Percentiles rank a stretch among this genome's conserved stretches.
phyloP scores from a whole-genome alignment of 1,140 invertebrate genomes.

The Aporrectodea caliginosa region DNA sequence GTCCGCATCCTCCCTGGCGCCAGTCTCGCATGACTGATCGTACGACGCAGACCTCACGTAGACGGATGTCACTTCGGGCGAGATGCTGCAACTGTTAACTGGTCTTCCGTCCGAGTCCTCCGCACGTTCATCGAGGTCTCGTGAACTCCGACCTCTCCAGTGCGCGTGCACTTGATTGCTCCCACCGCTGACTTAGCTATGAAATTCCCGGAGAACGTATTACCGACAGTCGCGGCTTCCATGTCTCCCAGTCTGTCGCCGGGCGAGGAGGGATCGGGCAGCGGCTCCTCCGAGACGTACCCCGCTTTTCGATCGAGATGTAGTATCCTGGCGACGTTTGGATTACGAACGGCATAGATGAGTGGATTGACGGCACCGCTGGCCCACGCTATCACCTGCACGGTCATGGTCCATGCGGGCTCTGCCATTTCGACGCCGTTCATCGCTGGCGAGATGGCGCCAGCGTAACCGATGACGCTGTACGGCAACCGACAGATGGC shows the following conservation, averaged over 20 bases:
- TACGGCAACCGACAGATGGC: neutral
- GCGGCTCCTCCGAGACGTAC: neutral
- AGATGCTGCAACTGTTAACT: too few relatives aligned
- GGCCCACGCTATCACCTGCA: neutral
- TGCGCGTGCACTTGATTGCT: too few relatives aligned
- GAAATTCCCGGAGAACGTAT: too few relatives aligned
- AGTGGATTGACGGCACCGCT: neutral
- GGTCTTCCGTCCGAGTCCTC: too few relatives aligned
- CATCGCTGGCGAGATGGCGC: neutral
- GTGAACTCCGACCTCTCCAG: too few relatives aligned
- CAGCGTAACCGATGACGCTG: neutral
- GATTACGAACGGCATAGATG: neutral
- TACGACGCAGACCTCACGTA: too few relatives aligned
- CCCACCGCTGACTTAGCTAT: too few relatives aligned
- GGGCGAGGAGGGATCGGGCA: neutral
- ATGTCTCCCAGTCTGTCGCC: neutral
- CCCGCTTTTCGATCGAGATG: neutral
- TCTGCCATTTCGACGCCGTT: too few relatives aligned
- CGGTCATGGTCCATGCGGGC: neutral
- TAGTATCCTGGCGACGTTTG: neutral
- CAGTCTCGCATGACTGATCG: neutral
- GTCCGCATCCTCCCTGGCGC: too few relatives aligned
- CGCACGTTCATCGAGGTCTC: too few relatives aligned
- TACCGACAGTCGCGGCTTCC: neutral
- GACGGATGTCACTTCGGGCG: too few relatives aligned